Percentiles rank a stretch among this genome's conserved stretches.
Conservation (phyloP, 2,113 vertebrate species). For the Ictalurus punctatus region DNA sequence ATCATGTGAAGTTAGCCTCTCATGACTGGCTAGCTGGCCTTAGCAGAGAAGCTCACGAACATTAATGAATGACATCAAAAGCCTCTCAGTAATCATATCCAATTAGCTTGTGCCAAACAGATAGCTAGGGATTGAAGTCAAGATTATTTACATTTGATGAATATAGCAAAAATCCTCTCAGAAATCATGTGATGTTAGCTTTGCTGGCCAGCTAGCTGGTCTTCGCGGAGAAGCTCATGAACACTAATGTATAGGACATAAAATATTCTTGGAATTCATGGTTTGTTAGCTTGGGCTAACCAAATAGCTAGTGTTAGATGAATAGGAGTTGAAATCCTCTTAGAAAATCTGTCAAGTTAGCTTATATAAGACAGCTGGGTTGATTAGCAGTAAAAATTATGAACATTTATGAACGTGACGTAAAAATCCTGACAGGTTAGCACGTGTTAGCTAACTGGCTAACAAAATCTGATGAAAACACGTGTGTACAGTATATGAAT, state of each 20-base stretch:
- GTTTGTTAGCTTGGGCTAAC: not conserved
- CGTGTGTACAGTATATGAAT: not conserved
- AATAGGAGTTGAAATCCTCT: not conserved
- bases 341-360: not conserved
- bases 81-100: not conserved
- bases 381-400: not conserved
- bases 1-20: not conserved
- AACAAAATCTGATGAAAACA: not conserved
- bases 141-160: not conserved
- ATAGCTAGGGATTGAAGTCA: not conserved
- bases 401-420: not conserved
- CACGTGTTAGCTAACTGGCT: not conserved
- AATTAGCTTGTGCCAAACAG: not conserved
- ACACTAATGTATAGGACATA: not conserved
- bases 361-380: not conserved
- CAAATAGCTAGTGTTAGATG: not conserved
- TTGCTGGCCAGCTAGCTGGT: not conserved
- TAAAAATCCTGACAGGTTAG: not conserved
- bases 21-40: not conserved
- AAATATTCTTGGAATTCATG: not conserved
- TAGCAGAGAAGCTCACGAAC: not conserved
- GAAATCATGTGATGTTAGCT: not conserved
- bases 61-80: not conserved
- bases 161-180: not conserved
- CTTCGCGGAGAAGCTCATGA: not conserved